Conservation (phyloP, 1,140 invertebrate genomes). For the Epicauta chinensis region DNA sequence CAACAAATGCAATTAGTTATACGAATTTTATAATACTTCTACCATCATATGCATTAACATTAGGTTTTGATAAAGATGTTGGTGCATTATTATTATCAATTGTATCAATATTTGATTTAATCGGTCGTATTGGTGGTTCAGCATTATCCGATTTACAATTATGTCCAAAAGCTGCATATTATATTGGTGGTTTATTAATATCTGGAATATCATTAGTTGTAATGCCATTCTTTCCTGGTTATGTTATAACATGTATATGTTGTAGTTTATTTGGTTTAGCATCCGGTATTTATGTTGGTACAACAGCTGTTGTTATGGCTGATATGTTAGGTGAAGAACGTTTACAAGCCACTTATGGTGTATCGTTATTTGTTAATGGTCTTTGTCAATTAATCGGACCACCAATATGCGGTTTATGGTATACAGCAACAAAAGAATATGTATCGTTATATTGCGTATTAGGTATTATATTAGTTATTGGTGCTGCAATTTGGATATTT, state of each 20-base stretch:
- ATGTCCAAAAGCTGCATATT: constrained; percentile 75
- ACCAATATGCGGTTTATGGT: constrained; percentile 67
- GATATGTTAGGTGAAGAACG: constrained; percentile 76
- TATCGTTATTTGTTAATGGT: constrained; percentile 77
- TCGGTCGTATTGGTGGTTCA: constrained; percentile 74
- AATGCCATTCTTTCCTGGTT: constrained; percentile 56
- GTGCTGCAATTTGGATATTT: constrained; percentile 64
- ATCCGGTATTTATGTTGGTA: constrained; percentile 79
- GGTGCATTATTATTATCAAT: constrained; percentile 68
- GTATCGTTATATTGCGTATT: constrained; percentile 63
- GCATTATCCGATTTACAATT: constrained; percentile 66
- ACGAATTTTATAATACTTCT: constrained; percentile 79
- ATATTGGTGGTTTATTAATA: constrained; percentile 66
- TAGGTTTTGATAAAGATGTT: constrained; percentile 61
- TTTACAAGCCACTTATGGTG: constrained; percentile 77
- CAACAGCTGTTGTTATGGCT: constrained; percentile 79
- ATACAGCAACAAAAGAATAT: constrained; percentile 56
- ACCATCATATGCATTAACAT: constrained; percentile 62
- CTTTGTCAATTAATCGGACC: constrained; percentile 72
- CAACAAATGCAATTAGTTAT: constrained; percentile 76
- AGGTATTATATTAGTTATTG: constrained; percentile 65
- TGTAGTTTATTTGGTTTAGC: constrained; percentile 73
- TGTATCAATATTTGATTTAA: constrained; percentile 69
- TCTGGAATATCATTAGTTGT: constrained; percentile 66
- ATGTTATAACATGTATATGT: constrained; percentile 54